Percentiles rank a stretch among this genome's conserved stretches.
Evolutionary conservation across 2,113 vertebrate genomes (phyloP).

Genomic region (Pavo muticus): DNA sequence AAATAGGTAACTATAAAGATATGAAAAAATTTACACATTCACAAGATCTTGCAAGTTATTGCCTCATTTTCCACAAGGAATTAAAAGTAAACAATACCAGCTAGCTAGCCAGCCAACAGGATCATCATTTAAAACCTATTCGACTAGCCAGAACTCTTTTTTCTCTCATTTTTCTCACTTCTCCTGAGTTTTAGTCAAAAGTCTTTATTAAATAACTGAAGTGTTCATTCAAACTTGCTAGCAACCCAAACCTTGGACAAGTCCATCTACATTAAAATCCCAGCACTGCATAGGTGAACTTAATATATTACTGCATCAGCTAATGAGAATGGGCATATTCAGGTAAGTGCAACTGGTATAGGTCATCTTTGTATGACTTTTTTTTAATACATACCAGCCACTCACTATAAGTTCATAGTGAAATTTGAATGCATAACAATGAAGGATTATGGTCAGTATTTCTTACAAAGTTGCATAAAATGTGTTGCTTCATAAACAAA

Average conservation of each 20-base stretch:
- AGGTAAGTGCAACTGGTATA: constrained; percentile 83
- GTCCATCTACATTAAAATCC: constrained; percentile 83
- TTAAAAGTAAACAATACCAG: constrained; percentile 85
- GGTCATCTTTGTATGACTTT: constrained; percentile 74
- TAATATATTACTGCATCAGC: constrained; percentile 90
- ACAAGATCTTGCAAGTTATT: constrained; percentile 95
- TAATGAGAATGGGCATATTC: constrained; percentile 82
- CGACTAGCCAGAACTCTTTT: constrained; percentile 77
- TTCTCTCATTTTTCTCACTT: constrained; percentile 74
- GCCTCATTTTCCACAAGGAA: constrained; percentile 92
- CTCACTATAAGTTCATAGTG: constrained; percentile 78
- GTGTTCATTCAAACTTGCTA: constrained; percentile 82
- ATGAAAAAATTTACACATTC: constrained; percentile 92
- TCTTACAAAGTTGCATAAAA: constrained; percentile 68
- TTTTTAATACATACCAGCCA: constrained; percentile 76
- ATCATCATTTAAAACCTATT: constrained; percentile 82
- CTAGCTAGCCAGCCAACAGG: constrained; percentile 82
- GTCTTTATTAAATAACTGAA: constrained; percentile 83
- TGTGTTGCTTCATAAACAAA: constrained; percentile 62
- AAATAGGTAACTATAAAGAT: constrained; percentile 82
- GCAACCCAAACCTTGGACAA: constrained; percentile 86
- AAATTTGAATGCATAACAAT: constrained; percentile 61
- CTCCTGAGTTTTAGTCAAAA: constrained; percentile 86
- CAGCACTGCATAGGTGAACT: constrained; percentile 95
- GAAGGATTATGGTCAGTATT: constrained; percentile 73